Percentiles rank a stretch among this genome's conserved stretches.
These are phyloP conservation scores for Hystrix cristata DNA, from an alignment of 2,113 vertebrate genomes.

Conservation along the genomic window DNA sequence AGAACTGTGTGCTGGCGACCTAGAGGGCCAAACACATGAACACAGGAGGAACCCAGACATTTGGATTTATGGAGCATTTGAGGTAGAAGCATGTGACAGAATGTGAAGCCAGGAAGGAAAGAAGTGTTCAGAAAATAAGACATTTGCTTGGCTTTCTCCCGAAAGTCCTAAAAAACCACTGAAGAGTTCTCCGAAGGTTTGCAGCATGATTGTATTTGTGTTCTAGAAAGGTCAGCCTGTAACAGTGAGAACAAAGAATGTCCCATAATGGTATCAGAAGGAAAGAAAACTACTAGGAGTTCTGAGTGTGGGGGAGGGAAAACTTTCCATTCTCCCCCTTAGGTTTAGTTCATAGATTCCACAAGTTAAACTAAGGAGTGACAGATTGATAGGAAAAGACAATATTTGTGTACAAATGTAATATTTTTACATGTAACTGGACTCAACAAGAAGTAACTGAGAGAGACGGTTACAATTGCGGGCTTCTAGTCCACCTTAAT, in stretches of 20 bases:
- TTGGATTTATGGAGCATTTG: background rate
- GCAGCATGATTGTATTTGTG: background rate
- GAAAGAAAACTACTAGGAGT: background rate
- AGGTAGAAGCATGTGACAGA: too few relatives aligned
- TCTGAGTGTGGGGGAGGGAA: background rate
- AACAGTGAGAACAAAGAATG: background rate
- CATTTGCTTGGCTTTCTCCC: background rate
- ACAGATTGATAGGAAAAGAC: background rate
- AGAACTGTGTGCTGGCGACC: background rate
- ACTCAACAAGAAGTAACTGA: background rate
- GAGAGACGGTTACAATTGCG: background rate
- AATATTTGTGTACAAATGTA: too few relatives aligned
- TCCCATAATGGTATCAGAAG: background rate
- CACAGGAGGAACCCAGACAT: background rate
- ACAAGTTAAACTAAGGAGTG: background rate
- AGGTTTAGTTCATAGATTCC: background rate
- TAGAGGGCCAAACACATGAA: background rate
- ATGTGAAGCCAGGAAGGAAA: background rate
- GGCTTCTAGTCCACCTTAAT: background rate
- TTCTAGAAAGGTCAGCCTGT: background rate
- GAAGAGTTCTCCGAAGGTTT: slow-evolving; percentile 32
- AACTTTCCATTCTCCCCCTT: background rate
- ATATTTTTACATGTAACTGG: background rate
- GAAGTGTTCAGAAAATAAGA: background rate
- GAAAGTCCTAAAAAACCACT: background rate